Evolutionary conservation across 2,797 vertebrate genomes (phyloP).

Genomic region (Chloroceryle inda): DNA sequence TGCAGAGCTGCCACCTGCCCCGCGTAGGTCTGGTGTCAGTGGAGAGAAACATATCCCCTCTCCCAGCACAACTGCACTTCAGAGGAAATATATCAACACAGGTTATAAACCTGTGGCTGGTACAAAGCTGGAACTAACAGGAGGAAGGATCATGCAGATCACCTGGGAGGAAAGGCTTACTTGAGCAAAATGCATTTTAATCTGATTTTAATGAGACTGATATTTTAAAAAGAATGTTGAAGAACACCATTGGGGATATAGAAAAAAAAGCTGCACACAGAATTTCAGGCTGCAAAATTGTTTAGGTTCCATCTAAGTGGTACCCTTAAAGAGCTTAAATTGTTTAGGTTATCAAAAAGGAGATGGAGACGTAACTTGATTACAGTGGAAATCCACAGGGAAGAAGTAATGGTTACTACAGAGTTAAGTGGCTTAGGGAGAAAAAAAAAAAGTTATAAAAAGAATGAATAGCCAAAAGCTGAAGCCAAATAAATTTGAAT

Average conservation of each 20-base stretch:
- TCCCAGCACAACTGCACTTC: background rate
- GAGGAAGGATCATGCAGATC: background rate
- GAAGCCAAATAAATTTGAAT: background rate
- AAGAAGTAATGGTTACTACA: background rate
- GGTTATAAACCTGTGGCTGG: background rate
- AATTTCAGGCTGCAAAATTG: background rate
- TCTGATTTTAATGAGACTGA: slow-evolving; percentile 46
- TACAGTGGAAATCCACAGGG: background rate
- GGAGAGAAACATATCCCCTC: background rate
- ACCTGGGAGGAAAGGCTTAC: slow-evolving; percentile 13
- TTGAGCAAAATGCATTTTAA: slow-evolving; percentile 51
- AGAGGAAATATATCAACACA: background rate
- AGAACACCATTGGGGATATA: background rate
- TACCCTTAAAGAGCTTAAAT: background rate
- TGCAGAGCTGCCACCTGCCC: background rate
- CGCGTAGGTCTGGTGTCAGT: fast-evolving
- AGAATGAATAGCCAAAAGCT: slow-evolving; percentile 15
- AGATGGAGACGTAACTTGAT: background rate
- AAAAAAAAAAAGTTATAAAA: background rate
- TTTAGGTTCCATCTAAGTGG: background rate
- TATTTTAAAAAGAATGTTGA: slow-evolving; percentile 14
- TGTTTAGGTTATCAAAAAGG: background rate
- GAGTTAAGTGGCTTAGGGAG: background rate
- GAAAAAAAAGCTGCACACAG: background rate
- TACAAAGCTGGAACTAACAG: background rate